Evolutionary conservation across 2,888 invertebrate genomes (phyloP).

Genomic region (Meghimatium bilineatum): DNA sequence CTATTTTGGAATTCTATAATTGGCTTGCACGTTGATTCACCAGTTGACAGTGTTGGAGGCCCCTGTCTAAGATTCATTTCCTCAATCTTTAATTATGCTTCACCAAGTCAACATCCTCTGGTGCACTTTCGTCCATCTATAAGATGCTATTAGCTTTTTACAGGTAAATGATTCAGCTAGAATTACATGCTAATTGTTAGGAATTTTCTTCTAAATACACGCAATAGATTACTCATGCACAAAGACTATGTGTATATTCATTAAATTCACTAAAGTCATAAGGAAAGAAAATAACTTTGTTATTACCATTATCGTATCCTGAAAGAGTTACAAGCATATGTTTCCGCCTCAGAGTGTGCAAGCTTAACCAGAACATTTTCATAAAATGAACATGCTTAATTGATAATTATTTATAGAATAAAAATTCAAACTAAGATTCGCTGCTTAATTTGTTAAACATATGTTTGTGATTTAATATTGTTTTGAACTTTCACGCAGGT

Average conservation of each 20-base stretch:
- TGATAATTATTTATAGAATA: not conserved
- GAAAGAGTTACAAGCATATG: not conserved
- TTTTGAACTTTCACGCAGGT: too few species aligned
- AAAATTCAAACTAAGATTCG: too few species aligned
- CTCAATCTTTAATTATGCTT: slow-evolving; percentile 31
- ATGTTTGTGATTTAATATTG: too few species aligned
- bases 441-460: too few species aligned
- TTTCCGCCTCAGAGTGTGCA: not conserved
- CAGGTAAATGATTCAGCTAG: slow-evolving; percentile 29
- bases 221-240: slow-evolving; percentile 35
- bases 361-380: not conserved
- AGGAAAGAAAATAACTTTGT: not conserved
- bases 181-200: slow-evolving; percentile 28
- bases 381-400: not conserved
- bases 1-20: slow-evolving; percentile 17
- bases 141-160: not conserved
- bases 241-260: not conserved
- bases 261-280: not conserved
- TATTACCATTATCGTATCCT: not conserved
- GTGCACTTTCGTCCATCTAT: slow-evolving; percentile 5
- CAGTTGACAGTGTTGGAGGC: not conserved
- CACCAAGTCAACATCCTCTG: slow-evolving; percentile 14
- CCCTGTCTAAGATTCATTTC: slow-evolving; percentile 24
- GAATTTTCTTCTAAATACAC: slow-evolving; percentile 26
- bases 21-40: not conserved